These are phyloP conservation scores for Drosophila robusta DNA, from an alignment of 2,888 invertebrate species.

Conservation along the genomic window DNA sequence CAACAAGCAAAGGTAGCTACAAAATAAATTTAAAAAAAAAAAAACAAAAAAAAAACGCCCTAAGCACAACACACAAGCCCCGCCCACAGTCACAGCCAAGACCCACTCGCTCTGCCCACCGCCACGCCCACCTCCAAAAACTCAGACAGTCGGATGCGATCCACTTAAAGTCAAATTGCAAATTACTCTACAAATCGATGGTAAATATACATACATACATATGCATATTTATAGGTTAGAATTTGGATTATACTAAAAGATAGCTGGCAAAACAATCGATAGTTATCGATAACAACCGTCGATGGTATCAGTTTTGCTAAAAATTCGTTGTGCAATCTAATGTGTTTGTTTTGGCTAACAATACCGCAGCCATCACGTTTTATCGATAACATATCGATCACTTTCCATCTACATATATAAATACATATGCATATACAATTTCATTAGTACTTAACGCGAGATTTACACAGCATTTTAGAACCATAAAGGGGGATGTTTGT, in stretches of 20 bases:
- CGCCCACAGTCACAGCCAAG: conserved; percentile 19
- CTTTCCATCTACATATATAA: conserved; percentile 15
- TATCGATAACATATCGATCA: conserved; percentile 23
- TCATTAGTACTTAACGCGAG: conserved; percentile 29
- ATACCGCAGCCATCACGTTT: neutral
- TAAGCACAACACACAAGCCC: conserved; percentile 37
- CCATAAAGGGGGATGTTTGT: neutral
- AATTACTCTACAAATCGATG: conserved; percentile 9
- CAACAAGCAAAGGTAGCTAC: conserved; percentile 27
- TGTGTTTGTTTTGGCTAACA: neutral
- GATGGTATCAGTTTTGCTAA: neutral
- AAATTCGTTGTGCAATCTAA: neutral
- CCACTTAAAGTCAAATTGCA: conserved; percentile 5
- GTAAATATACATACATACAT: conserved; percentile 16
- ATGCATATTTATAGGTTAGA: conserved; percentile 1
- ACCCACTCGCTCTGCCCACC: neutral
- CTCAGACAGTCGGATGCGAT: neutral
- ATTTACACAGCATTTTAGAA: conserved; percentile 19
- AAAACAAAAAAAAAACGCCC: conserved; percentile 5
- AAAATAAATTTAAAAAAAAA: conserved; percentile 1
- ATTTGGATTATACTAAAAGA: neutral
- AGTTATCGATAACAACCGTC: conserved; percentile 3
- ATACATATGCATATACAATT: conserved; percentile 6
- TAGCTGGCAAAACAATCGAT: conserved; percentile 24
- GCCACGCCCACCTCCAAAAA: neutral